Base-by-base conservation (phyloP, 2,797 vertebrate species). In the Rachycentron canadum region DNA sequence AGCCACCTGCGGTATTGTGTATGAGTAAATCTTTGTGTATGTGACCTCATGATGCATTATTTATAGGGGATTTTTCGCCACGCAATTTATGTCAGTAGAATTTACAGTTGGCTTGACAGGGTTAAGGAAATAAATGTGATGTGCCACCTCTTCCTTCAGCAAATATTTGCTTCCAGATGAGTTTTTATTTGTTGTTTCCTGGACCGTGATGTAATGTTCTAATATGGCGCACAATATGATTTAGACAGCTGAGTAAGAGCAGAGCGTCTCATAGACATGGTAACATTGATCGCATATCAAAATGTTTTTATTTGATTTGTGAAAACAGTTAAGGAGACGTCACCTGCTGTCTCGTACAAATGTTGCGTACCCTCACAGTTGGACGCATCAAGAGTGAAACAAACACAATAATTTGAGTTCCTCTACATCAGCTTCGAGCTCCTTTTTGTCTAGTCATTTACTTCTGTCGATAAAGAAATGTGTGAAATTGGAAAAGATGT, bases 21-120 rank as follows among this genome's bases (percentile, higher is more conserved):
- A 40, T 73, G 40, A 82, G 32, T 30, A 58, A 50, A 79, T 82
- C 45, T 70, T 4, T 63, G 7, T 78, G 8, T 9, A 10, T 68
- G 13, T 66, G 45, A 65, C 49, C 50, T 69, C 23, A 30, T 43
- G 17, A 52, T 69, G 11, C 17, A 62, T 59, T 60, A 72, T 72
- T 56, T n/a, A 69, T 66, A 38, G 16, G 8, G 10, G 11, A 2
- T 67, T 47, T 28, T 78, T 17, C 23, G 40, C 2, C 21, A 25
- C n/a, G 25, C 12, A 49, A 47, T 49, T 41, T 40, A 30, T 67
- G 47, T 41, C 34, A 36, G 32, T 47, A 19, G 50, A 23, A 66
- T 69, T 61, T 59, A n/a, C 19, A 25, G 32, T 5, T n/a, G 32
- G 49, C 26, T 65, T 30, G n/a, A 2, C 59, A 47, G 49, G 28